Evolutionary conservation across 2,888 invertebrate genomes (phyloP).

Genomic region (Rhogogaster chlorosoma): DNA sequence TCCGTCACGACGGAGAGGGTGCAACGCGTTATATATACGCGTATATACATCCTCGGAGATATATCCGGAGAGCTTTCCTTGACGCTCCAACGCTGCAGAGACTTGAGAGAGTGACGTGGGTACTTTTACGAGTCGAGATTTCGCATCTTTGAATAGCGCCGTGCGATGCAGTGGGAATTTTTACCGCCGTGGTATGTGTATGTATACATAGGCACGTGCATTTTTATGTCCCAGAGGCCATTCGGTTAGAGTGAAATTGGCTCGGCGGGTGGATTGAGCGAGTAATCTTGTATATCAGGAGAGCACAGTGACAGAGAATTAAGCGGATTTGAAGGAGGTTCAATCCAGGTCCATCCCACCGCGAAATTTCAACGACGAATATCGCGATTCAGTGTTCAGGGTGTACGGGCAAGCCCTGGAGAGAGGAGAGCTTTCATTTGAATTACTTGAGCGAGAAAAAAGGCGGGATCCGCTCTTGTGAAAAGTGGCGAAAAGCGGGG

Average conservation of each 20-base stretch:
- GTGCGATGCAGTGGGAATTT: not conserved
- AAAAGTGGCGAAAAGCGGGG: not conserved
- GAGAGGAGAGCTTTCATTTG: not conserved
- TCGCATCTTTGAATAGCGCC: not conserved
- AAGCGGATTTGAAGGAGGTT: not conserved
- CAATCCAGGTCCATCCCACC: not conserved
- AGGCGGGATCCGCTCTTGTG: not conserved
- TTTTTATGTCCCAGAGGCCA: not conserved
- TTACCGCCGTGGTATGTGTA: not conserved
- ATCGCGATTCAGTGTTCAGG: not conserved
- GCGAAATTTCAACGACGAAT: not conserved
- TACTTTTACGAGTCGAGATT: slow-evolving; percentile 12
- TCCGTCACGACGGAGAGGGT: too few species aligned
- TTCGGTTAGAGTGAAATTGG: slow-evolving; percentile 9
- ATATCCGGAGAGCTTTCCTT: not conserved
- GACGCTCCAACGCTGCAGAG: not conserved
- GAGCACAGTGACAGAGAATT: not conserved
- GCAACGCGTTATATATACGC: too few species aligned
- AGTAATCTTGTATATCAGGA: not conserved
- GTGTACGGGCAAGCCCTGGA: not conserved
- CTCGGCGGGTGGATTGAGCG: not conserved
- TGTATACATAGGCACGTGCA: not conserved
- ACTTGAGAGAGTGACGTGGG: not conserved
- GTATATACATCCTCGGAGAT: not conserved
- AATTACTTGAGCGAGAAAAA: not conserved